Percentiles rank a stretch among this genome's conserved stretches.
Evolutionary conservation across 2,113 vertebrate genomes (phyloP).

Genomic region (Alligator mississippiensis): DNA sequence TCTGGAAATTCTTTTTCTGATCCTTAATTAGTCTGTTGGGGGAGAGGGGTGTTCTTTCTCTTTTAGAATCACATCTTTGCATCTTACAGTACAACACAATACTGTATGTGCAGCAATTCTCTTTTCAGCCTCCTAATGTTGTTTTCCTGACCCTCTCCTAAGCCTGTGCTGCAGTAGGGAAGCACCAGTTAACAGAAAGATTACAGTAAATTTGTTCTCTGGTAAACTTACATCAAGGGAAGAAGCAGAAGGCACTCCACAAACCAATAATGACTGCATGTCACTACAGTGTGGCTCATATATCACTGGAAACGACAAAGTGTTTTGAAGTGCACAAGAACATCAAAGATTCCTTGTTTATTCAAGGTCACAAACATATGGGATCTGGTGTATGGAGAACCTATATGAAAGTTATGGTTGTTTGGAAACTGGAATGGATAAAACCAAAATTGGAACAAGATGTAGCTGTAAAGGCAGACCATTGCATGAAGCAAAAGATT

Average conservation of each 20-base stretch:
- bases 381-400: constrained; percentile 48
- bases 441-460: constrained; percentile 72
- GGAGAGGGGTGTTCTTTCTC: not conserved
- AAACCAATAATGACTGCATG: constrained; percentile 61
- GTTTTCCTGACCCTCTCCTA: constrained; percentile 33
- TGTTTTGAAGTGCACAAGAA: constrained; percentile 49
- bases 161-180: not conserved
- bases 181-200: constrained; percentile 58
- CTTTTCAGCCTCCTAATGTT: not conserved
- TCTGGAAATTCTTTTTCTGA: not conserved
- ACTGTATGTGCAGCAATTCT: not conserved
- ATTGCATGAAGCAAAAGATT: constrained; percentile 14
- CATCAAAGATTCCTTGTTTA: constrained; percentile 66
- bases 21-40: not conserved
- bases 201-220: constrained; percentile 67
- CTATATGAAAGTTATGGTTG: constrained; percentile 12
- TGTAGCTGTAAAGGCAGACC: constrained; percentile 41
- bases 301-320: constrained; percentile 63
- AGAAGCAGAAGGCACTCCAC: constrained; percentile 50
- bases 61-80: not conserved
- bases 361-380: constrained; percentile 60
- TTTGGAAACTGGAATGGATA: constrained; percentile 47
- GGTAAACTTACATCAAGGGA: constrained; percentile 52
- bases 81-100: not conserved
- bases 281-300: constrained; percentile 41